Percentiles rank a stretch among this genome's conserved stretches.
Evolutionary conservation across 2,797 vertebrate species (phyloP).

Genomic region (Borostomias antarcticus): DNA sequence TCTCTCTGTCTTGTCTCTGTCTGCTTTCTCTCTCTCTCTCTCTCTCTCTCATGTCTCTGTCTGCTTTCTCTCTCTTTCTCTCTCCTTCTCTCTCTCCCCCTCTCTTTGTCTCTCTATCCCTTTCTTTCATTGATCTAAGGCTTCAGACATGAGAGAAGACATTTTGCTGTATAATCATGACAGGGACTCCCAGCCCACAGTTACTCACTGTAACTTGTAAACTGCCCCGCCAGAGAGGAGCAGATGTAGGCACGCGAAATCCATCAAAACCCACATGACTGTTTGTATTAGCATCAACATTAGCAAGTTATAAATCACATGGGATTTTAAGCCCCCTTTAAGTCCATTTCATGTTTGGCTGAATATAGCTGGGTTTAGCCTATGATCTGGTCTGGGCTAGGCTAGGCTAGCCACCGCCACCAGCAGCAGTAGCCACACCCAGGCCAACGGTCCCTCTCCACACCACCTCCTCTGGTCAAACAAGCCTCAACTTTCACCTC

Average conservation of each 20-base stretch:
- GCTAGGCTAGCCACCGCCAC: conserved; percentile 40
- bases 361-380: conserved; percentile 30
- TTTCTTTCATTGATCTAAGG: conserved; percentile 57
- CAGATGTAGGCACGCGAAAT: conserved; percentile 41
- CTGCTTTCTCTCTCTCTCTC: conserved; percentile 15
- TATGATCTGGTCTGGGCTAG: conserved; percentile 32
- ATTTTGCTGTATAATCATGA: conserved; percentile 69
- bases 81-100: conserved; percentile 5
- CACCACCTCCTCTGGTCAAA: conserved; percentile 57
- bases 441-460: conserved; percentile 49
- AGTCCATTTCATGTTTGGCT: conserved; percentile 1
- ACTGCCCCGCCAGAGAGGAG: conserved; percentile 36
- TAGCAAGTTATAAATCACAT: conserved; percentile 41
- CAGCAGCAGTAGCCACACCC: conserved; percentile 63
- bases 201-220: conserved; percentile 28
- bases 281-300: conserved; percentile 33
- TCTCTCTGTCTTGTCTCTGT: conserved; percentile 22
- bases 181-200: conserved; percentile 51
- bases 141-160: conserved; percentile 58
- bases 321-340: conserved; percentile 20
- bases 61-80: conserved; percentile 14
- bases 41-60: background rate
- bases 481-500: conserved; percentile 71
- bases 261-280: conserved; percentile 41
- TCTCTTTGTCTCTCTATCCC: background rate